Evolutionary conservation across 2,113 vertebrate species (phyloP), one percentile per base, ranked within the genome.

Genomic region (Scortum barcoo): DNA sequence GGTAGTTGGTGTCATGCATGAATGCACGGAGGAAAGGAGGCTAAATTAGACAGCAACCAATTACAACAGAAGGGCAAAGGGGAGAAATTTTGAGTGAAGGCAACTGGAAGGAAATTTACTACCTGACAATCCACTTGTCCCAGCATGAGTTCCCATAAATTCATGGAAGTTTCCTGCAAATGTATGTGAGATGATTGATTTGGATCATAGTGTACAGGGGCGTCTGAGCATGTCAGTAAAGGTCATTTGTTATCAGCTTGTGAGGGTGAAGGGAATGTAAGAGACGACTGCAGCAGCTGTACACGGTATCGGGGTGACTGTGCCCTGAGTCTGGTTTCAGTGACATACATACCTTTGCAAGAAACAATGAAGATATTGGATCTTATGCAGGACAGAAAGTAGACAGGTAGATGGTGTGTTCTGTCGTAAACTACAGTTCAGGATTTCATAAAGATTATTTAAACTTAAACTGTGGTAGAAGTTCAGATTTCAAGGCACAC

Each of bases 161-260:
- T 95, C 95, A 95, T 86, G 93, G 95, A 95, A 91, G 94, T 95
- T 95, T 94, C 95, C 95, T 95, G 95, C 93, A 95, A 95, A 95
- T 70, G 95, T 95, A 93, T 93, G 94, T 76, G 57, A 95, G 86
- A 94, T 93, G 89, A 93, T 94, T 95, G 82, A 95, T 93, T 93
- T 90, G 83, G 83, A 86, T 90, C 80, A 90, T 66, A 78, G 84
- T 77, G 78, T 72, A 77, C 56, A 69, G 65, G 72, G 56, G 74
- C 28, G 76, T 82, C 75, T 57, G 77, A 90, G 75, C 61, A 79
- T 68, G 87, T 69, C 76, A 86, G 82, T 26, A 17, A 79, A 61
- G 56, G 58, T 84, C 69, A 61, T 46, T 80, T 48, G 65, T 22
- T 36, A 12, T 53, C 51, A 54, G 42, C 4, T n/a, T n/a, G n/a